Evolutionary conservation across 2,888 invertebrate species (phyloP), one percentile per base, ranked within the genome.

Genomic region (Acleris literana): DNA sequence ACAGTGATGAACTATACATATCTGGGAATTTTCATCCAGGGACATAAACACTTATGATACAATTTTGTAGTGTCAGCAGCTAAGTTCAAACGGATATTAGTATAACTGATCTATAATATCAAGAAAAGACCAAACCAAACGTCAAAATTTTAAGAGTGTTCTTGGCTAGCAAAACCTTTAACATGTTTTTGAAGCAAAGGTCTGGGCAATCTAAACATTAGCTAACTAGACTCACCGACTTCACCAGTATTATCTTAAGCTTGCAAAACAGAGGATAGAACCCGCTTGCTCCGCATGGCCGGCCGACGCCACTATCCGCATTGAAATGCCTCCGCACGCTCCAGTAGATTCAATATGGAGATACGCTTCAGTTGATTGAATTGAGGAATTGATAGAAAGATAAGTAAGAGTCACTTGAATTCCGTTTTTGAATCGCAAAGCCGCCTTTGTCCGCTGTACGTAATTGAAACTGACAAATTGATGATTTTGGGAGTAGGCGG

Each of bases 381-480:
- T 66, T 66, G 66, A 66, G 61, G 61, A 66, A 57, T 52, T 48
- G 61, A 64, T 66, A 52, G 56, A 61, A 43, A 61, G 65, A 66
- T 66, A 66, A 66, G 61, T 61, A 13, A 53, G 51, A 60, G 46
- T 53, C 58, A 49, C 49, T 53, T 43, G 63, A 63, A 66, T 46
- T 52, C 52, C 52, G 46, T 62, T 57, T 62, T 52, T 48, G 66
- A 56, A 66, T 33, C 51, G 61, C 56, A 46, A 52, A n/a, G 46
- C 46, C 25, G 51, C 44, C 55, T 43, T 60, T 60, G 57, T 51
- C 29, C 16, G 22, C 25, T 48, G 49, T 13, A 18, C 18, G 65
- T 65, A 61, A 64, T 51, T 43, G 29, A 60, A 60, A 51, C 13
- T 65, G 65, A 65, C 65, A 55, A 56, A 56, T 55, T 33, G 64